A percentile compares a stretch with the other conserved stretches of the same genome.
Evolutionary conservation across 2,888 invertebrate species (phyloP).

Genomic region (Nudaria mundana): DNA sequence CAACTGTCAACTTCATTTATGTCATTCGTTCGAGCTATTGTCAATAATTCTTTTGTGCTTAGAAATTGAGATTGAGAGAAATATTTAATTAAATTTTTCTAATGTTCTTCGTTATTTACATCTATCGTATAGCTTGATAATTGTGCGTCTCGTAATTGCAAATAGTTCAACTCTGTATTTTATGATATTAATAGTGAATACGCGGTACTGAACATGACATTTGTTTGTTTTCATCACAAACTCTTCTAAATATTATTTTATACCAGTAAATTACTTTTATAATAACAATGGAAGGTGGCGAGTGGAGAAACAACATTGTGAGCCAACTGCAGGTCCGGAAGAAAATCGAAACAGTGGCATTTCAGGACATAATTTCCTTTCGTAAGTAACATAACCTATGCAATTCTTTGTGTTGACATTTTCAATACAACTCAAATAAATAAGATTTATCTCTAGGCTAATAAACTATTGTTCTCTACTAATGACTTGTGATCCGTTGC

Average conservation of each 20-base stretch:
- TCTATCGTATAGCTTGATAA: conserved; percentile 6
- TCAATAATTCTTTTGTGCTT: conserved; percentile 9
- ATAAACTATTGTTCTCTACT: conserved; percentile 33
- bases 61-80: conserved; percentile 19
- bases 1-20: no score
- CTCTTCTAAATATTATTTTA: conserved; percentile 40
- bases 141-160: conserved; percentile 6
- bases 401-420: conserved; percentile 43
- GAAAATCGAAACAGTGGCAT: conserved; percentile 86
- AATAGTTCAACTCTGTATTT: conserved; percentile 1
- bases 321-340: conserved; percentile 87
- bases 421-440: conserved; percentile 18
- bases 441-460: conserved; percentile 32
- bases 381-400: conserved; percentile 84
- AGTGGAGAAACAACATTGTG: conserved; percentile 87
- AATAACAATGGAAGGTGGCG: conserved; percentile 67
- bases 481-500: conserved; percentile 15
- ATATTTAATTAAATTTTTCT: conserved; percentile 16
- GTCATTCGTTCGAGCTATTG: no score
- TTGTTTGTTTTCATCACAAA: conserved; percentile 67
- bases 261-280: conserved; percentile 30
- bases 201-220: conserved; percentile 45
- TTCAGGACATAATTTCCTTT: conserved; percentile 89
- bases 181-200: conserved; percentile 7
- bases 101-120: conserved; percentile 6